Evolutionary conservation across 2,888 invertebrate species (phyloP).

Genomic region (Drosophila imparisetae): DNA sequence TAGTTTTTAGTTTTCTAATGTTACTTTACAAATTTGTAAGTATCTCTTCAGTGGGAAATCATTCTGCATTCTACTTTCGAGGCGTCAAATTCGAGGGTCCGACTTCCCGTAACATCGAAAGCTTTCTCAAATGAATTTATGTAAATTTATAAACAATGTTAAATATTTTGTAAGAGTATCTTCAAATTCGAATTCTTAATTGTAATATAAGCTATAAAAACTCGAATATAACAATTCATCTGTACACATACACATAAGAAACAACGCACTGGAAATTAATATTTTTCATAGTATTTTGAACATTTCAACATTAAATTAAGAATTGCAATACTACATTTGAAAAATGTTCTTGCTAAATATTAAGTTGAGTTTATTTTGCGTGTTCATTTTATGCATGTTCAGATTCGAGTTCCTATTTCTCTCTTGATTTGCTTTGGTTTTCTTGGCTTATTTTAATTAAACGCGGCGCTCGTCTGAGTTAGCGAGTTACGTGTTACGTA

Average conservation of each 20-base stretch:
- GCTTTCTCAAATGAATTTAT: too few relatives aligned
- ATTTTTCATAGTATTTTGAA: too few relatives aligned
- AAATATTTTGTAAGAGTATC: not conserved
- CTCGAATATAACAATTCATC: not conserved
- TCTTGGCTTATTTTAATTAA: constrained; percentile 20
- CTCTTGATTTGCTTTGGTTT: constrained; percentile 8
- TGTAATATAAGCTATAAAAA: not conserved
- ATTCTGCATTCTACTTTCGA: not conserved
- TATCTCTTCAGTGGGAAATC: not conserved
- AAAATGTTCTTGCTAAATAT: not conserved
- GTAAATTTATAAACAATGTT: not conserved
- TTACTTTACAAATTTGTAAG: not conserved
- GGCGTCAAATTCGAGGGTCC: too few relatives aligned
- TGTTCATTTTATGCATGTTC: too few relatives aligned
- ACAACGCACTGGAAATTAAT: not conserved
- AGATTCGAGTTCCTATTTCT: too few relatives aligned
- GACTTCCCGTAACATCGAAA: too few relatives aligned
- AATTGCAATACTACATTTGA: not conserved
- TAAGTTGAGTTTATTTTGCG: not conserved
- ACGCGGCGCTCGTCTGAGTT: not conserved
- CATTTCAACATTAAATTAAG: too few relatives aligned
- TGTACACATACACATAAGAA: not conserved
- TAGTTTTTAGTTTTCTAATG: not conserved
- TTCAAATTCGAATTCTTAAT: not conserved
- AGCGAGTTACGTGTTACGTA: not conserved